Base-by-base conservation (phyloP, 2,888 invertebrate species). In the Neuroscelio doddi region DNA sequence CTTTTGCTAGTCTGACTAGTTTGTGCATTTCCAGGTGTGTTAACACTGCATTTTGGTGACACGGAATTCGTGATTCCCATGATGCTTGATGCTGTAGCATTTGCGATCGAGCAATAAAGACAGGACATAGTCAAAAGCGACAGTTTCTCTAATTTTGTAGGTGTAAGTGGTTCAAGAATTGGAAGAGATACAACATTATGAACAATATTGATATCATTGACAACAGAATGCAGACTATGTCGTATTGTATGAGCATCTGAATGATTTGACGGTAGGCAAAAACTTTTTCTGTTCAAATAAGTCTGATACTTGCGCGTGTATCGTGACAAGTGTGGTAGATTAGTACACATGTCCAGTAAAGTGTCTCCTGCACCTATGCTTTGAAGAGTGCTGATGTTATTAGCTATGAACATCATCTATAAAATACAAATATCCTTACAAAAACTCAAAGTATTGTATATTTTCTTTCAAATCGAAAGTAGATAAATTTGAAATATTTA, bases 111-210 rank as follows among this genome's bases (percentile, higher is more conserved):
- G 74, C 92, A 92, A 71, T 96, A 92, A 2, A 97, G 85, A 73
- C 93, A 94, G 3, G 95, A 92, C 85, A 93, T 92, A 50, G 93
- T 93, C 64, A 97, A 87, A 62, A 91, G 90, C 41, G 93, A 93
- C 34, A 97, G 87, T 79, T 93, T 93, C 58, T 91, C 90, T 42
- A 97, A 89, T 74, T 95, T 92, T n/a, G 90, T 90, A 1, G 93
- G 89, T 7, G 93, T 94, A 72, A 97, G 87, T 0, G 97, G 96
- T 82, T 97, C 96, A 51, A 96, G 85, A 59, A 96, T 90, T 0
- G 96, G 96, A 73, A 97, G 86, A 12, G 94, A 92, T 71, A 96
- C 87, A 4, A 94, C 94, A 69, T 92, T 89, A 80, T 92, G 92
- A 57, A 95, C 94, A 38, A 95, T 90, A 59, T 90, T 90, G 64